Percentiles rank a stretch among this genome's conserved stretches.
Evolutionary conservation across 2,888 invertebrate genomes (phyloP).

Genomic region (Cheilosia urbana): DNA sequence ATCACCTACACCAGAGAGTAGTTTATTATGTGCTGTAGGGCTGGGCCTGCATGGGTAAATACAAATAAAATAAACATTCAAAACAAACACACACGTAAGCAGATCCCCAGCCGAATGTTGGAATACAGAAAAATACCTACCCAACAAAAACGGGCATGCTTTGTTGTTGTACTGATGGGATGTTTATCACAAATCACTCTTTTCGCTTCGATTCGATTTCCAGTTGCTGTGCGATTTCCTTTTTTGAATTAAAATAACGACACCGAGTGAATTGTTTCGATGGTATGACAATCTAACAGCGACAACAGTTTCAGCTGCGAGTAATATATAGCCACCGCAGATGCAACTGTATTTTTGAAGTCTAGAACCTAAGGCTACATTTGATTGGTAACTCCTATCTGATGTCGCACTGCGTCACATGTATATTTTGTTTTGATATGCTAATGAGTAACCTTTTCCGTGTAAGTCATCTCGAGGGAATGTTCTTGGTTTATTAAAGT

Average conservation of each 20-base stretch:
- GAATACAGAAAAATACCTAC: constrained; percentile 38
- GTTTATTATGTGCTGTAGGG: constrained; percentile 48
- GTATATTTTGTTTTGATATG: constrained; percentile 10
- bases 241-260: constrained; percentile 18
- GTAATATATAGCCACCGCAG: not conserved
- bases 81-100: constrained; percentile 29
- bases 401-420: constrained; percentile 41
- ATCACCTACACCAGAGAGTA: constrained; percentile 14
- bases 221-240: constrained; percentile 35
- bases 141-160: constrained; percentile 30
- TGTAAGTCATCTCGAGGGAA: constrained; percentile 21
- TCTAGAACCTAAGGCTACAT: constrained; percentile 17
- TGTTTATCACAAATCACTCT: constrained; percentile 44
- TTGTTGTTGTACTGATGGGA: constrained; percentile 21
- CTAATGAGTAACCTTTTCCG: constrained; percentile 33
- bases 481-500: constrained; percentile 14
- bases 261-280: constrained; percentile 3
- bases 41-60: constrained; percentile 26
- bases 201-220: constrained; percentile 22
- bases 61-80: constrained; percentile 6
- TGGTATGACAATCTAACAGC: constrained; percentile 17
- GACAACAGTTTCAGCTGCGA: constrained; percentile 22
- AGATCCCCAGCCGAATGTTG: constrained; percentile 22
- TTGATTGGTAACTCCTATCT: constrained; percentile 20
- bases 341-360: constrained; percentile 30